phyloP scores from a whole-genome alignment of 2,797 vertebrate species.

The Leptodactylus fallax region DNA sequence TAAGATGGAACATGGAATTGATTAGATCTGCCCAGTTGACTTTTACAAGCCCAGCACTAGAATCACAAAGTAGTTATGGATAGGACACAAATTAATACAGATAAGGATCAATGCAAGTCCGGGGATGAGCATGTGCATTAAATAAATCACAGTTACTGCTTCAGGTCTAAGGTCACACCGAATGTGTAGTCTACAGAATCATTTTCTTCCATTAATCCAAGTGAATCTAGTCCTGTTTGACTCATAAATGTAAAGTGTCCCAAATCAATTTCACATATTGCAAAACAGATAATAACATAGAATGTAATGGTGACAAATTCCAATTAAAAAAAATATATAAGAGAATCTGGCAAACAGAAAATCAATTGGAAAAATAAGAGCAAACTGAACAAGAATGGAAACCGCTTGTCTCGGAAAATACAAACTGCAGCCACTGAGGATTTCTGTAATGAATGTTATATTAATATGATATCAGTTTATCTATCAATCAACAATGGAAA shows the following conservation, averaged over 20 bases:
- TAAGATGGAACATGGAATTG: slow-evolving; percentile 21
- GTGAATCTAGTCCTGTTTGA: background rate
- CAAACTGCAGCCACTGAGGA: background rate
- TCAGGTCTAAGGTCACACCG: slow-evolving; percentile 35
- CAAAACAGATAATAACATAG: slow-evolving; percentile 3
- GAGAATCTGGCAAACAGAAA: background rate
- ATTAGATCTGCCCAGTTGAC: slow-evolving; percentile 40
- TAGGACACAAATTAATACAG: slow-evolving; percentile 51
- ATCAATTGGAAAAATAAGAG: background rate
- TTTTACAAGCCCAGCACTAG: slow-evolving; percentile 39
- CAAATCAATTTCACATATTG: slow-evolving; percentile 26
- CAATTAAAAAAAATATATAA: background rate
- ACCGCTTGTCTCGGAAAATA: background rate
- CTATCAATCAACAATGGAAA: no score
- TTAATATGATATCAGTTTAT: no score
- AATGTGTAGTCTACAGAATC: background rate
- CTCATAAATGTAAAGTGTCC: slow-evolving; percentile 5
- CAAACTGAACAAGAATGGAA: background rate
- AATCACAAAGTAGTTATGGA: slow-evolving; percentile 35
- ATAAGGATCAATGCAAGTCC: slow-evolving; percentile 32
- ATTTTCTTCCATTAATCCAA: slow-evolving; percentile 8
- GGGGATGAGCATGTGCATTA: background rate
- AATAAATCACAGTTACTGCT: slow-evolving; percentile 42
- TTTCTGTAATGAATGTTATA: no score
- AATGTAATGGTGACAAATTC: background rate